phyloP scores from a whole-genome alignment of 2,113 vertebrate genomes.

The Dissostichus mawsoni region DNA sequence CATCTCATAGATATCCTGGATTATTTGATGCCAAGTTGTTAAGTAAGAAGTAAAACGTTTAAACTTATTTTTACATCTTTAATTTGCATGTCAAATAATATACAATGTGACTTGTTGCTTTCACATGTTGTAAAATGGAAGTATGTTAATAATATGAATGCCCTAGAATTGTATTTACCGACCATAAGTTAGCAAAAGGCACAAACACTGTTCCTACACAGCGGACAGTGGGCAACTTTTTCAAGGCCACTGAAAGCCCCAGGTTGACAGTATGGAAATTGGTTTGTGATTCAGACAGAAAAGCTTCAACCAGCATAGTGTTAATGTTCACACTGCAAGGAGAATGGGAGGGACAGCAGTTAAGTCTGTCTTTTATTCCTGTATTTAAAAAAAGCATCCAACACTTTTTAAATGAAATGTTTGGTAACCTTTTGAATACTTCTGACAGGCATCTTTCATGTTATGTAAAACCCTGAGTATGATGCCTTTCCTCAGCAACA shows the following conservation, averaged over 20 bases:
- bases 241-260: neutral
- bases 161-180: neutral
- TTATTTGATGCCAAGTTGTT: too few species aligned
- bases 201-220: neutral
- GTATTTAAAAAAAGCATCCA: neutral
- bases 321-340: neutral
- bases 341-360: neutral
- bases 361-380: neutral
- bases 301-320: neutral
- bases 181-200: neutral
- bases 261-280: neutral
- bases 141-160: neutral
- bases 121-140: neutral
- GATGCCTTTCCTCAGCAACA: neutral
- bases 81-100: neutral
- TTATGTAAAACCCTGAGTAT: neutral
- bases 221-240: neutral
- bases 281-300: neutral
- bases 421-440: neutral
- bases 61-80: too few species aligned
- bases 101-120: neutral
- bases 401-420: neutral
- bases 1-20: too few species aligned
- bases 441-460: neutral
- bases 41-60: too few species aligned